Evolutionary conservation across 2,888 invertebrate species (phyloP).

Genomic region (Cantharis nigra): DNA sequence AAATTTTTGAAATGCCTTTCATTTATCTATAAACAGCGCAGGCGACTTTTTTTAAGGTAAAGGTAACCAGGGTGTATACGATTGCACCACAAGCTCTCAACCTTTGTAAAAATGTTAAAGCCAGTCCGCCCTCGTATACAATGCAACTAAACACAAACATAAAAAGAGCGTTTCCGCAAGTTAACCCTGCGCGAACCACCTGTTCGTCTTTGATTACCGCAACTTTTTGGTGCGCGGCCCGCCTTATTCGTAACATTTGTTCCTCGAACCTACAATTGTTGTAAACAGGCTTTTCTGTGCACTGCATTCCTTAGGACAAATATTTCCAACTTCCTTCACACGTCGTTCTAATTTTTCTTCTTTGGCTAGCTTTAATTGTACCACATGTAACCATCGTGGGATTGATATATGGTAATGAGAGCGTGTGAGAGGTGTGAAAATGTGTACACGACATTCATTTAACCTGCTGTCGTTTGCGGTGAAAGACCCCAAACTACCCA

Average conservation of each 20-base stretch:
- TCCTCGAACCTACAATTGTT: neutral
- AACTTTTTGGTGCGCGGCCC: too few species aligned
- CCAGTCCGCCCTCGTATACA: neutral
- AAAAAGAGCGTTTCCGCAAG: neutral
- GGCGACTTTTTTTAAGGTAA: neutral
- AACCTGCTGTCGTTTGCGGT: slow-evolving; percentile 30
- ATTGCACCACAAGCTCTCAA: neutral
- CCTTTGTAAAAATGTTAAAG: neutral
- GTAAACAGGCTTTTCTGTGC: neutral
- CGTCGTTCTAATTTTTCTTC: neutral
- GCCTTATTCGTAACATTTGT: neutral
- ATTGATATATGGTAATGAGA: slow-evolving; percentile 29
- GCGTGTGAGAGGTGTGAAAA: slow-evolving; percentile 31
- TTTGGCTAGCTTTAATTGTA: slow-evolving; percentile 17
- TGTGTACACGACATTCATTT: slow-evolving; percentile 29
- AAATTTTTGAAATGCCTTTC: neutral
- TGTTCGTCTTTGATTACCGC: neutral
- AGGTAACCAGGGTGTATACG: neutral
- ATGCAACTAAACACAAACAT: neutral
- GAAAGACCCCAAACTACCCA: slow-evolving; percentile 29
- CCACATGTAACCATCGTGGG: slow-evolving; percentile 23
- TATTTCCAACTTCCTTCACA: neutral
- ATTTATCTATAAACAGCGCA: neutral
- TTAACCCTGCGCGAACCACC: neutral
- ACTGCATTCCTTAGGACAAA: neutral